Base-by-base conservation (phyloP, 2,113 vertebrate genomes). In the Microtus pennsylvanicus region DNA sequence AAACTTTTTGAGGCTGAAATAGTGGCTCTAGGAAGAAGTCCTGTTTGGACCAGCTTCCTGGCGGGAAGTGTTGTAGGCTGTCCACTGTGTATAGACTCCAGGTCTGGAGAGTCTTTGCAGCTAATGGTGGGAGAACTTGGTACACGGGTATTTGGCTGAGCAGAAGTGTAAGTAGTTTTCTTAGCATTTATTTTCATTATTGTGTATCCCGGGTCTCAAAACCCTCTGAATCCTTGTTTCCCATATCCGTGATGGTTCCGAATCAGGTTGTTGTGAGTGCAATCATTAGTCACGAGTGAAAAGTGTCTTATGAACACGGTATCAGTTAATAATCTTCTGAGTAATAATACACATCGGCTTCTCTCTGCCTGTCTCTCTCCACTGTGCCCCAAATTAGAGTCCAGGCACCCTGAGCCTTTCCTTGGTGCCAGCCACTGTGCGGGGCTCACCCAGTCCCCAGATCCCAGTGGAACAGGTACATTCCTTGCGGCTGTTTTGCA, bases 1-100 rank as follows among this genome's bases (percentile, higher is more conserved):
- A 97, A 97, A 98, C 94, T 97, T 89, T 95, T 78, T 87, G 52
- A 55, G 87, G 61, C 30, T 21, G 2, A 86, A 94, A 63, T 92
- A 86, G 11, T 4, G 82, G 14, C 50, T 47, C 13, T 3, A n/a
- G 35, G 63, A 76, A 30, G 76, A 38, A 30, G 3, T 30, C 70
- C n/a, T 19, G 67, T 63, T 16, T 4, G 21, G 19, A 63, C 75
- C 21, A 47, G 21, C 22, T n/a, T 87, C 61, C 50, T 2, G 52
- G 47, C 24, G 26, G 7, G 22, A 7, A 11, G 33, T n/a, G n/a
- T 8, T 11, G 19, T 3, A 3, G 74, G 24, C 61, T 13, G 58
- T 14, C 16, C 52, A 10, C 0, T 45, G 38, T 50, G 0, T n/a
- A 30, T 17, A 2, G 4, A 52, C 47, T 63, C 67, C 26, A 17